Evolutionary conservation across 1,140 invertebrate genomes (phyloP), one percentile per base, ranked within the genome.

Genomic region (Temnothorax longispinosus): DNA sequence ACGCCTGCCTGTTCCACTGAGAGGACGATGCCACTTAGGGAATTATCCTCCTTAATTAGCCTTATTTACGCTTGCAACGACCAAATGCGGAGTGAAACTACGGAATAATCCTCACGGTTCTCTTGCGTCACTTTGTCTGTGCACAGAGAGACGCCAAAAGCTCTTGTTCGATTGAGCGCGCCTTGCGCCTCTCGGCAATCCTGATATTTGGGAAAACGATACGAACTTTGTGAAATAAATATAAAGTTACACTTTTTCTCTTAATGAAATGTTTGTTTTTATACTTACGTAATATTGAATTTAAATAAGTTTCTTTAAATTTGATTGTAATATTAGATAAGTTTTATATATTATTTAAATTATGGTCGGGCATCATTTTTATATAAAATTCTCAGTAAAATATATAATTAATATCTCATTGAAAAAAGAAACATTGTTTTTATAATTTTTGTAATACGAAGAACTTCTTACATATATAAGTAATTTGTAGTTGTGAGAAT

Each of bases 41-140:
- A 85, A 89, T 80, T 72, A 67, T 85, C 38, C 50, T 71, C 50
- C 71, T 56, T 67, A 58, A 89, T 89, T 82, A 87, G 69, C 32
- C 27, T 76, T 80, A 76, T 86, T 88, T 86, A 86, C 60, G 71
- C 10, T 44, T 6, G 21, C 52, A 41, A 5, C 21, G 56, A 54
- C 3, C 15, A 38, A 69, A 67, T 47, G 38, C 44, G 41, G 27
- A 52, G 11, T 27, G 44, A 52, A 41, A 74, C 41, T 52, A 38
- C 41, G n/a, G 69, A 81, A 58, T 86, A 86, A 87, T 78, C 67
- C 65, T 35, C 44, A 11, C 18, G 38, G 64, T 41, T 84, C 35
- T 74, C 13, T n/a, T 8, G 35, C 21, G 38, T 78, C 60, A 44
- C 58, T 85, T 77, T 65, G 74, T 54, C 41, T 18, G 44, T 27